Evolutionary conservation across 1,140 invertebrate species (phyloP), one percentile per base, ranked within the genome.

Genomic region (Meteorus sp.): DNA sequence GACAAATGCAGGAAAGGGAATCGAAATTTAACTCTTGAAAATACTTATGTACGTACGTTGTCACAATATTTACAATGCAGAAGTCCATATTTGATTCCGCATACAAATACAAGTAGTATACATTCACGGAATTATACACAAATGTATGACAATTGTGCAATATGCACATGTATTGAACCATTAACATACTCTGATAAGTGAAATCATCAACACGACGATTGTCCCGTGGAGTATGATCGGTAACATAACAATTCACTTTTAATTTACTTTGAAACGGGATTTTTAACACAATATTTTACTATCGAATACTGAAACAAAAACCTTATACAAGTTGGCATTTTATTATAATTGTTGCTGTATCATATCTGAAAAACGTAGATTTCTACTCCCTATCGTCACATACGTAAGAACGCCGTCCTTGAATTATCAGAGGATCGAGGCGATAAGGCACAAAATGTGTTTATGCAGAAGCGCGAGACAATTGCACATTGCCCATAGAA

Each of bases 371-470:
- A 1, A n/a, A 2, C 3, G 20, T 41, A 8, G 1, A 53, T n/a
- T 41, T 7, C 19, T 25, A 15, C 17, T 29, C 27, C 33, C 15
- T 27, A n/a, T 9, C 23, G n/a, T 23, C 11, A 31, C 15, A 35
- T n/a, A 33, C 29, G 15, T 37, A 31, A n/a, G 19, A 35, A 13
- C 29, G 19, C 17, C 23, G n/a, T 15, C 11, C 23, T 48, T 27
- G n/a, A 13, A 29, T 7, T n/a, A n/a, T 13, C 22, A 48, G 22
- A 57, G 44, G 55, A 57, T 33, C 48, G 45, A 57, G 55, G 45
- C 45, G 19, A 57, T 57, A 57, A 57, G 55, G 55, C 55, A 57
- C 55, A 57, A 7, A 48, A 50, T 48, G 11, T 29, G 22, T 25
- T n/a, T 48, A 44, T 33, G 41, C 23, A 43, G 43, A 22, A 47